Conservation (phyloP, 2,888 invertebrate species). For the Tiphia femorata region DNA sequence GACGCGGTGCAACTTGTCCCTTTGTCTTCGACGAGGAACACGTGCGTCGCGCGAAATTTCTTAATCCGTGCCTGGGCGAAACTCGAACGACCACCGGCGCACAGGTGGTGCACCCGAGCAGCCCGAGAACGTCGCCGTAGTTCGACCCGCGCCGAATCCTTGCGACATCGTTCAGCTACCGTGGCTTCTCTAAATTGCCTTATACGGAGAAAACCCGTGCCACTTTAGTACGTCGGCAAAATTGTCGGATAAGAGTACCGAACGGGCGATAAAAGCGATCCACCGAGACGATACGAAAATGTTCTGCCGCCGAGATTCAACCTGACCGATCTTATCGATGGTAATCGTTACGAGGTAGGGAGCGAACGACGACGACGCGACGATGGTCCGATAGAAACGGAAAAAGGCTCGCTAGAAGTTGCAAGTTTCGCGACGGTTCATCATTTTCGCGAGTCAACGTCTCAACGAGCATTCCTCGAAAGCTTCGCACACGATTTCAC, state of each 20-base stretch:
- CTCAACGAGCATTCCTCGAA: too few species aligned
- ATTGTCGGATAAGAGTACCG: constrained; percentile 38
- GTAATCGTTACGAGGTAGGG: too few species aligned
- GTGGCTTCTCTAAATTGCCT: constrained; percentile 45
- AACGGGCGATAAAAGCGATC: constrained; percentile 32
- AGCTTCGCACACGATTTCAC: too few species aligned
- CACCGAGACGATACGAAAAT: too few species aligned
- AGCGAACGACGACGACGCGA: too few species aligned
- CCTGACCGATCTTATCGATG: constrained; percentile 46
- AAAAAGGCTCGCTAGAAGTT: too few species aligned
- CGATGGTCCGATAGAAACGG: too few species aligned
- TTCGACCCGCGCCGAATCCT: constrained; percentile 20
- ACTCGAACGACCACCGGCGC: constrained; percentile 4
- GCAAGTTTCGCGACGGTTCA: too few species aligned
- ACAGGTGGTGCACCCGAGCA: constrained; percentile 33
- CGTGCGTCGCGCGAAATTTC: constrained; percentile 7
- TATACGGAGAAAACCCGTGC: constrained; percentile 44
- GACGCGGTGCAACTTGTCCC: too few species aligned
- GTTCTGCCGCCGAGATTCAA: too few species aligned
- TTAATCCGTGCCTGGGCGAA: constrained; percentile 4
- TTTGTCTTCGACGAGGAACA: constrained; percentile 29
- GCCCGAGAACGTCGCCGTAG: constrained; percentile 3
- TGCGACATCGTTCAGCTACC: constrained; percentile 40
- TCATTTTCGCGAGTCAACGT: too few species aligned
- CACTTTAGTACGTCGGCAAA: constrained; percentile 29